Percentiles rank a stretch among this genome's conserved stretches.
Evolutionary conservation across 2,888 invertebrate species (phyloP).

Genomic region (Cryptocephalus primarius): DNA sequence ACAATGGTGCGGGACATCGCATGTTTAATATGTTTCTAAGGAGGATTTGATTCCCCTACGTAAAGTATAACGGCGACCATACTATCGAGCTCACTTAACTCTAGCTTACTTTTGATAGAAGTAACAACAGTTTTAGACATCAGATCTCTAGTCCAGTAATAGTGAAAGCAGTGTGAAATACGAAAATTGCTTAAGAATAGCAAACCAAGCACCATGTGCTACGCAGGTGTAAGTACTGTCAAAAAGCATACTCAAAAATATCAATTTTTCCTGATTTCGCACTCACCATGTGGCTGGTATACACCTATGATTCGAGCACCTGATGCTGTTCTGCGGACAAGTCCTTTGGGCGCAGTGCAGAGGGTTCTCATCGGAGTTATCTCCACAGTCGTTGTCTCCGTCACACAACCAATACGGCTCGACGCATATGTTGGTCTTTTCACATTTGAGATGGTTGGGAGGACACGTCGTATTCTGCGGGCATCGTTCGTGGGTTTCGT

Average conservation of each 20-base stretch:
- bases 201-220: no score
- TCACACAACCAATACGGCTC: slow-evolving; percentile 97
- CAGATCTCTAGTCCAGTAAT: no score
- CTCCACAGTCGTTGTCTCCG: slow-evolving; percentile 93
- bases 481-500: slow-evolving; percentile 82
- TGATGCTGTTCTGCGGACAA: slow-evolving; percentile 84
- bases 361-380: slow-evolving; percentile 86
- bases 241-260: neutral
- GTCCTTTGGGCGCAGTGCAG: slow-evolving; percentile 79
- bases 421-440: slow-evolving; percentile 91
- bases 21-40: no score
- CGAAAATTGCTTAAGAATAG: no score
- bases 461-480: slow-evolving; percentile 84
- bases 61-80: no score
- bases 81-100: no score
- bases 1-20: no score
- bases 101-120: no score
- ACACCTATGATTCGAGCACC: slow-evolving; percentile 87
- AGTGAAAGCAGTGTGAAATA: neutral
- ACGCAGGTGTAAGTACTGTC: neutral
- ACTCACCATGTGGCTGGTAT: slow-evolving; percentile 81
- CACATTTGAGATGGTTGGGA: slow-evolving; percentile 80
- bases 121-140: no score
- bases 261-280: neutral
- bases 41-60: no score